phyloP scores from a whole-genome alignment of 2,888 invertebrate genomes.

The Miltochrista miniata region DNA sequence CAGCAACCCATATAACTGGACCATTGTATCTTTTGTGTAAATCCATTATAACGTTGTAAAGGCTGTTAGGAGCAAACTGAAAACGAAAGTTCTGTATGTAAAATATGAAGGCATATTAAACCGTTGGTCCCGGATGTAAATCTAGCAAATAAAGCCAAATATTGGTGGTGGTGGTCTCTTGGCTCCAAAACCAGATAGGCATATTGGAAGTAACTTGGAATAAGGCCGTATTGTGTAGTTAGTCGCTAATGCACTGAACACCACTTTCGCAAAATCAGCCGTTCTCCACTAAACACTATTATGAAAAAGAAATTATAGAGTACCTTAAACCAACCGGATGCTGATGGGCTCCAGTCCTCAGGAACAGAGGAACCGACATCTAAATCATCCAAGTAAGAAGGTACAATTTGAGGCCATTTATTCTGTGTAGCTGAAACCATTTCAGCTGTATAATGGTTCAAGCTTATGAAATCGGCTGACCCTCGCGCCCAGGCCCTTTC shows the following conservation, averaged over 20 bases:
- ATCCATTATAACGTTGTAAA: conserved; percentile 79
- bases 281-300: background rate
- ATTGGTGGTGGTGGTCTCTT: too few relatives aligned
- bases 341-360: conserved; percentile 50
- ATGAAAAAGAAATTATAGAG: conserved; percentile 3
- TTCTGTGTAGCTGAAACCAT: conserved; percentile 46
- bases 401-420: conserved; percentile 32
- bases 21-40: conserved; percentile 75
- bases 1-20: conserved; percentile 82
- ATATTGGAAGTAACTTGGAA: too few relatives aligned
- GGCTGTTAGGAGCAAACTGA: conserved; percentile 82
- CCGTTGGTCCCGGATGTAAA: too few relatives aligned
- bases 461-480: conserved; percentile 67
- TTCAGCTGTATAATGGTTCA: conserved; percentile 86
- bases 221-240: too few relatives aligned
- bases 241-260: too few relatives aligned
- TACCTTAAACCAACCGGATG: conserved; percentile 55
- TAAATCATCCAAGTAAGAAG: conserved; percentile 50
- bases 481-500: conserved; percentile 58
- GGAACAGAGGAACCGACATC: conserved; percentile 33
- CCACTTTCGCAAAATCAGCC: too few relatives aligned
- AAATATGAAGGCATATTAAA: too few relatives aligned
- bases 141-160: too few relatives aligned
- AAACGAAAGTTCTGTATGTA: too few relatives aligned
- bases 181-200: too few relatives aligned